Evolutionary conservation across 1,140 invertebrate species (phyloP), one percentile per base, ranked within the genome.

Genomic region (Eufriesea mexicana): DNA sequence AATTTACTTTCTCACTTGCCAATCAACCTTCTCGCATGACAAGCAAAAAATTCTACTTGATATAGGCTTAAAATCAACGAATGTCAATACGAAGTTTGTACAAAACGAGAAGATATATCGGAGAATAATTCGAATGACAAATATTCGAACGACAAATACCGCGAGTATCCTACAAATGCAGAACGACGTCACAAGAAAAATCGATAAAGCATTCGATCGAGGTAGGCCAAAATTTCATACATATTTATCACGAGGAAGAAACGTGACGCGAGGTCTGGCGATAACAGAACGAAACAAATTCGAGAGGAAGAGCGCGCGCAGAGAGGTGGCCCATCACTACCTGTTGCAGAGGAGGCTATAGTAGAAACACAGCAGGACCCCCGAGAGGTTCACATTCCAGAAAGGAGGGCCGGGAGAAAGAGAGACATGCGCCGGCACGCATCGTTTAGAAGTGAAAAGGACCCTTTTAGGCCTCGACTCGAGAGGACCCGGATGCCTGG

Each of bases 361-460:
- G 70, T 74, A 67, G 76, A 81, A 78, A 82, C 49, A 82, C 72
- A 74, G 59, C 68, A 81, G 88, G 78, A 79, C 59, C 79, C 71
- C 84, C 67, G 54, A 28, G 78, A 80, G 85, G 85, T 78, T 83
- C 81, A 70, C 89, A 90, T 90, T 88, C 89, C 88, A 82, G 61
- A 70, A 78, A 61, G 73, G 35, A 54, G 42, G 62, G 62, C 5
- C 83, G 71, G 83, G 79, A 51, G 67, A 74, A 49, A 84, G 61
- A 84, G 68, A 79, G 35, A 71, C 66, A 79, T 74, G 66, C 73
- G 45, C 68, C 57, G 84, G 76, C 54, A 86, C 66, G 81, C 64
- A 86, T 86, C 75, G 55, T 74, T 77, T 83, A 75, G 45, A n/a
- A 64, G 51, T 66, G 74, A 87, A 84, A 87, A 84, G 75, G 80